Percentiles rank a stretch among this genome's conserved stretches.
Evolutionary conservation across 2,113 vertebrate species (phyloP).

Genomic region (Sebastes schlegelii): DNA sequence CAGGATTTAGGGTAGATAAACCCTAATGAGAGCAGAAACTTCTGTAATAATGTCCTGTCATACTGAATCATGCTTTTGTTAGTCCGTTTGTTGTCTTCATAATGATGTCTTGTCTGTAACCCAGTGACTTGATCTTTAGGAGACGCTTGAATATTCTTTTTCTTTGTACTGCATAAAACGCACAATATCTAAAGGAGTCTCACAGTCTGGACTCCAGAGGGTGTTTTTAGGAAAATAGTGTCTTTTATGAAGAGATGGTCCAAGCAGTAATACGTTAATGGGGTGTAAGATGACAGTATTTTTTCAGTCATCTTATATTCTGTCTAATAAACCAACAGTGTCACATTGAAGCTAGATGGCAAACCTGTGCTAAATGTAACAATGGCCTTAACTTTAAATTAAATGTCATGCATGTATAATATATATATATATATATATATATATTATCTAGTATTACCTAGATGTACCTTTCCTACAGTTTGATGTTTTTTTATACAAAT

Average conservation of each 20-base stretch:
- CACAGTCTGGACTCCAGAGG: background rate
- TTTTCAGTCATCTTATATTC: constrained; percentile 10
- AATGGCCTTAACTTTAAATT: constrained; percentile 27
- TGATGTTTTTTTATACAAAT: constrained; percentile 35
- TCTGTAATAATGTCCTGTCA: constrained; percentile 6
- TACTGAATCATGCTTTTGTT: constrained; percentile 21
- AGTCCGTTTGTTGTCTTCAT: constrained; percentile 20
- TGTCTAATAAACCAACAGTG: background rate
- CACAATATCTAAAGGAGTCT: constrained; percentile 44
- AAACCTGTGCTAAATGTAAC: constrained; percentile 9
- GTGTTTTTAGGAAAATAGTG: constrained; percentile 3
- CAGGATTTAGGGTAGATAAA: constrained; percentile 4
- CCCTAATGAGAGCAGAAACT: background rate
- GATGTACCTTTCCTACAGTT: constrained; percentile 20
- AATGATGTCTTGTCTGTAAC: constrained; percentile 33
- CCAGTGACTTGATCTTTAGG: constrained; percentile 1
- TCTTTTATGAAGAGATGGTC: background rate
- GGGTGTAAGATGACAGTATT: background rate
- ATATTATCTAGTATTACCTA: constrained; percentile 9
- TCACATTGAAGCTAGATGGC: constrained; percentile 2
- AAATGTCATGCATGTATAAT: background rate
- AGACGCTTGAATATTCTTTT: constrained; percentile 19
- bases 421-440: background rate
- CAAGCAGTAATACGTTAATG: background rate
- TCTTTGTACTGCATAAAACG: constrained; percentile 24